Base-by-base conservation (phyloP, 2,888 invertebrate genomes). In the Erebia epiphron region DNA sequence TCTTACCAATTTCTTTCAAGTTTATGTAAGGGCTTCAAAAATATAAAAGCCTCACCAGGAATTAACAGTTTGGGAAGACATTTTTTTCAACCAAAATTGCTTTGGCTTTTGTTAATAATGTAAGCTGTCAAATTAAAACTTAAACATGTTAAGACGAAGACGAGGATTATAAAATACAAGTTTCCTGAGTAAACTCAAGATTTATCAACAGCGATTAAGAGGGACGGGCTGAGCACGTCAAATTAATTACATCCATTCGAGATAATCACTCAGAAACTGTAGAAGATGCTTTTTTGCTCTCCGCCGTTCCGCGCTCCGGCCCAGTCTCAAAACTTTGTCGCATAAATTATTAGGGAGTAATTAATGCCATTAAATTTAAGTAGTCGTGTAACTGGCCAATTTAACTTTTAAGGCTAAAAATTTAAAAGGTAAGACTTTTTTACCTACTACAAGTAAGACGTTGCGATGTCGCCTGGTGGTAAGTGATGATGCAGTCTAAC, bases 161-260 rank as follows among this genome's bases (percentile, higher is more conserved):
- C 10, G 18, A 18, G 10, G 16, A 61, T 61, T 61, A 43, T 61
- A 61, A 61, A 58, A 58, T 7, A 35, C 18, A 18, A 58, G n/a
- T 35, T 16, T 61, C 60, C 18, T 43, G 14, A 49, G 62, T 49
- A 18, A 62, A 49, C 14, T 62, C 49, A 62, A 62, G 46, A 62
- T 62, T 62, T 62, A 62, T 62, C 62, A 62, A 62, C 26, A 8
- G 80, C 82, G 82, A 84, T 85, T 82, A 84, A 78, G 77, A 78
- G 78, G 58, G 61, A 58, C 71, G 69, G 73, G 73, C 74, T 75
- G 76, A 79, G 62, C 21, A 49, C 62, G 80, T 79, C 80, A 82
- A 83, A 84, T 83, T 83, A 86, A 85, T 84, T 81, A 81, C 81
- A 80, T 77, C 82, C 80, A 80, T 81, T 81, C 72, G 71, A 79